These are phyloP conservation scores for Perizoma affinitatum DNA, from an alignment of 2,888 invertebrate genomes.

Conservation along the genomic window DNA sequence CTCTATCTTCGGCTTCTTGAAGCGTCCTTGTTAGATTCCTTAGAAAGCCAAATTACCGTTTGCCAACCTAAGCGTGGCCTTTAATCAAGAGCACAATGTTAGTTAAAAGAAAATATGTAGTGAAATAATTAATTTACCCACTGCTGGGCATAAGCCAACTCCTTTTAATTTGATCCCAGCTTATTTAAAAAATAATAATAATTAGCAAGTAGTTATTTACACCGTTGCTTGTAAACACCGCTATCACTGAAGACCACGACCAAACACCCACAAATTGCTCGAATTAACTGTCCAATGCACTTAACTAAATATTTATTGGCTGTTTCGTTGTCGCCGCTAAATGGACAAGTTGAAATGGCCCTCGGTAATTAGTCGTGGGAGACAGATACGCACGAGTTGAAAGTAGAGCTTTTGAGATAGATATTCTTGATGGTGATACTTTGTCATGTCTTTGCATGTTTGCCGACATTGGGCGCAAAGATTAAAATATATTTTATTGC, in stretches of 20 bases:
- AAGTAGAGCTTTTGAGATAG: neutral
- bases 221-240: slow-evolving; percentile 14
- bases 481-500: neutral
- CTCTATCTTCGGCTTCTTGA: too few relatives aligned
- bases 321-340: slow-evolving; percentile 49
- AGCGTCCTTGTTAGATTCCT: too few relatives aligned
- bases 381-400: slow-evolving; percentile 9
- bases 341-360: slow-evolving; percentile 45
- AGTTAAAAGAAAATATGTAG: too few relatives aligned
- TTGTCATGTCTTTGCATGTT: slow-evolving; percentile 2
- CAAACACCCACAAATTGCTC: slow-evolving; percentile 61
- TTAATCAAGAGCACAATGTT: too few relatives aligned
- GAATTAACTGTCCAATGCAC: slow-evolving; percentile 67
- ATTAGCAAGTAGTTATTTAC: too few relatives aligned
- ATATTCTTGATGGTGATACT: slow-evolving; percentile 2
- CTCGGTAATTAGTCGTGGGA: slow-evolving; percentile 43
- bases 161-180: too few relatives aligned
- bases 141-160: too few relatives aligned
- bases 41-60: too few relatives aligned
- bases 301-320: slow-evolving; percentile 63
- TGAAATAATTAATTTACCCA: too few relatives aligned
- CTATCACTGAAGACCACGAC: slow-evolving; percentile 28
- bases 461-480: neutral
- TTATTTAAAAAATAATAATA: too few relatives aligned
- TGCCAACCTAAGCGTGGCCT: too few relatives aligned